Conservation (phyloP, 2,888 invertebrate genomes). For the Empis stercorea region DNA sequence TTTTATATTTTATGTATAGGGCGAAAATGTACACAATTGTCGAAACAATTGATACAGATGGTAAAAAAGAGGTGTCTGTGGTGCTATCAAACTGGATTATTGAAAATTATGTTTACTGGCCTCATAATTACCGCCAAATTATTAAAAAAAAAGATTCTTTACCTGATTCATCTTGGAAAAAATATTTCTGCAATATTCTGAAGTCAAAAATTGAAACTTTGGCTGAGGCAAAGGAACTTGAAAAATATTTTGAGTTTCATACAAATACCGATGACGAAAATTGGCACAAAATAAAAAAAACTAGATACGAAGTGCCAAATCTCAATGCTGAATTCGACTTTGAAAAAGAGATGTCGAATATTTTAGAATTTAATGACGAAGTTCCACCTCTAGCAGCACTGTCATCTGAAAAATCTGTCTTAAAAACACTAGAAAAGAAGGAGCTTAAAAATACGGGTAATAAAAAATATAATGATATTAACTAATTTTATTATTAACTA, state of each 20-base stretch:
- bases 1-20: background rate
- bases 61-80: slow-evolving; percentile 1
- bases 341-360: too few relatives aligned
- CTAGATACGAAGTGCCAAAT: background rate
- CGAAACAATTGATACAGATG: background rate
- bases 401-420: too few relatives aligned
- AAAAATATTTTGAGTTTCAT: background rate
- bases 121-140: background rate
- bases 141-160: background rate
- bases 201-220: background rate
- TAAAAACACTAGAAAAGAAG: too few relatives aligned
- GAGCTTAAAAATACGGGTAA: too few relatives aligned
- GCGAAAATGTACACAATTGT: background rate
- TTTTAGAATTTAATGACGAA: too few relatives aligned
- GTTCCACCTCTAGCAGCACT: too few relatives aligned
- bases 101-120: background rate
- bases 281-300: background rate
- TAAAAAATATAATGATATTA: background rate
- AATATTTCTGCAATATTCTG: background rate
- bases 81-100: slow-evolving; percentile 1
- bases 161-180: background rate
- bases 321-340: background rate
- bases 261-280: background rate
- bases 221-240: background rate
- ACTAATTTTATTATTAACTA: background rate